phyloP scores from a whole-genome alignment of 2,888 invertebrate species.

The Dioctria rufipes region DNA sequence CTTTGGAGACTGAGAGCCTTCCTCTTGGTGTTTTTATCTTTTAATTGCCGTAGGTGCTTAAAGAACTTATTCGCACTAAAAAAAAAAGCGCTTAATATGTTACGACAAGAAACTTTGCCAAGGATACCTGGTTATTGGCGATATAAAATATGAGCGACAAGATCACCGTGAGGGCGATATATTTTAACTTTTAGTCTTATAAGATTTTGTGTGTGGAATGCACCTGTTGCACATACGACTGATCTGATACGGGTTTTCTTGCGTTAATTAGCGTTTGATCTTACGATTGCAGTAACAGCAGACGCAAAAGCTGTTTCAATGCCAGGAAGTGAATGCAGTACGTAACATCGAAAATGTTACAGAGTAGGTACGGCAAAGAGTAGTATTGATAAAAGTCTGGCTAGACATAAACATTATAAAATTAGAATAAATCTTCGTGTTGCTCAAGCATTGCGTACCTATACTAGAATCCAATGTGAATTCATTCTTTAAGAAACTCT shows the following conservation, averaged over 20 bases:
- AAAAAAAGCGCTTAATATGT: conserved; percentile 1
- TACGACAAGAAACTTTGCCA: conserved; percentile 55
- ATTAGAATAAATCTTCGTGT: conserved; percentile 35
- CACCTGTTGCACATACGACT: conserved; percentile 47
- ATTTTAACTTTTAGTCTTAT: not conserved
- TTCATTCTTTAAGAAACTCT: not conserved
- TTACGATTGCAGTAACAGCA: not conserved
- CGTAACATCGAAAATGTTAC: conserved; percentile 3
- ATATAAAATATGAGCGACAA: conserved; percentile 57
- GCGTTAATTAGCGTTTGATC: conserved; percentile 45
- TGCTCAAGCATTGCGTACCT: not conserved
- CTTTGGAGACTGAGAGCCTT: conserved; percentile 10
- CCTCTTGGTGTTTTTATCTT: conserved; percentile 23
- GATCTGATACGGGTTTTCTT: conserved; percentile 41
- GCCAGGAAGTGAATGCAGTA: conserved; percentile 43
- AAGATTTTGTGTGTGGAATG: conserved; percentile 50
- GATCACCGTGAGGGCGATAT: conserved; percentile 40
- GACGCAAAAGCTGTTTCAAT: conserved; percentile 8
- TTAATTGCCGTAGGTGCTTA: conserved; percentile 22
- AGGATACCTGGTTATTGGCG: conserved; percentile 57
- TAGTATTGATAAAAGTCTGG: no score
- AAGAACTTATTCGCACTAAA: not conserved
- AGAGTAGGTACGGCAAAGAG: not conserved
- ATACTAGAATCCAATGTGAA: not conserved
- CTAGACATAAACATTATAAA: not conserved